phyloP scores from a whole-genome alignment of 2,113 vertebrate genomes.

The Toxostoma redivivum region DNA sequence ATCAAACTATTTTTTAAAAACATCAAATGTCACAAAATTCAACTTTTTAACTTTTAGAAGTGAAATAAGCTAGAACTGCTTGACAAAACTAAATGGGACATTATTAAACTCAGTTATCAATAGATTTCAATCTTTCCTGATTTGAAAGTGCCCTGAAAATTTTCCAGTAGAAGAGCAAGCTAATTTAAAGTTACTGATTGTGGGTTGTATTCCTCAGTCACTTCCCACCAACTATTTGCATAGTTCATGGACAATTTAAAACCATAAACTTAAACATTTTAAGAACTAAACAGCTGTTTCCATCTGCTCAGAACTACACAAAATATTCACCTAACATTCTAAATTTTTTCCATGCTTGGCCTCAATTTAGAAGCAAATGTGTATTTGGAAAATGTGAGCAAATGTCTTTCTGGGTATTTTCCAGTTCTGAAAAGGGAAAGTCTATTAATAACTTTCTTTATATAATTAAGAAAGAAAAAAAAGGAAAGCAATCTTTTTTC shows the following conservation, averaged over 20 bases:
- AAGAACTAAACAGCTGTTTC: not conserved
- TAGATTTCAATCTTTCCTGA: not conserved
- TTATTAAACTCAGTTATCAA: not conserved
- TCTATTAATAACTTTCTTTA: constrained; percentile 9
- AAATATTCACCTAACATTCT: constrained; percentile 8
- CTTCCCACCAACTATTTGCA: constrained; percentile 24
- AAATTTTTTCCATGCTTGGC: constrained; percentile 16
- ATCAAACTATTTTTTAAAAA: not conserved
- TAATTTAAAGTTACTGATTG: not conserved
- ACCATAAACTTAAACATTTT: not conserved
- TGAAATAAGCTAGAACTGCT: not conserved
- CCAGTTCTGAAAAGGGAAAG: constrained; percentile 33
- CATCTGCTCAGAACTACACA: not conserved
- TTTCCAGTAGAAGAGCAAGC: not conserved
- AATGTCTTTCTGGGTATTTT: not conserved
- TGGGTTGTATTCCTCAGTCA: not conserved
- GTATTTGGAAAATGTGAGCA: constrained; percentile 9
- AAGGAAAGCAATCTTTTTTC: not conserved
- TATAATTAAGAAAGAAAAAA: not conserved
- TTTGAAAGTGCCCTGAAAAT: not conserved
- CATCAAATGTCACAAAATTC: not conserved
- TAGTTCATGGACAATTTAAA: constrained; percentile 15
- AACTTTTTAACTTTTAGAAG: not conserved
- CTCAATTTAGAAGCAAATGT: not conserved
- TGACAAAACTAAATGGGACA: not conserved